Evolutionary conservation across 2,113 vertebrate species (phyloP), one percentile per base, ranked within the genome.

Genomic region (Ellobius talpinus): DNA sequence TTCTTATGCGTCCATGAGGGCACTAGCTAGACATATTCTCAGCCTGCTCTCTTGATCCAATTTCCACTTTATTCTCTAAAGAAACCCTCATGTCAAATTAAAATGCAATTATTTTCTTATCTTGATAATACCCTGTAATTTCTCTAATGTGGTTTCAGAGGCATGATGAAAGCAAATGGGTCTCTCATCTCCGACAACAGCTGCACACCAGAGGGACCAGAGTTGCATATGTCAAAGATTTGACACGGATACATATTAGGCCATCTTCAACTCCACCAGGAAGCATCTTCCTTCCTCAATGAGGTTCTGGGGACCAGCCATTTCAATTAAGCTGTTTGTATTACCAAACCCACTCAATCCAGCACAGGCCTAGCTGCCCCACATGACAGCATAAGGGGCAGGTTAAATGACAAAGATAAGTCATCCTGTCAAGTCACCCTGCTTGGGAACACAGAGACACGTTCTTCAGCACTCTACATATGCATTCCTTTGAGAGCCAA

Each of bases 101-200:
- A 97, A 97, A 96, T 90, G 94, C 95, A 97, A 97, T 97, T 97
- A 97, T 98, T 97, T 97, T 97, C 94, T 97, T 97, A 96, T 97
- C 97, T 96, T 97, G 93, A 94, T 97, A 97, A 96, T 93, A 66
- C 95, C 89, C 87, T 89, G 89, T 93, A 96, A 97, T 97, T 97
- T 97, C 91, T 97, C 94, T 93, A 96, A 89, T 90, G 87, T 70
- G 87, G 63, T 97, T 96, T 96, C 96, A 96, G 84, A 97, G 91
- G 95, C 95, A 87, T 90, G 73, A 96, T 98, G 94, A 97, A 97
- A 96, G 94, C 87, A 87, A 97, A 97, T 90, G 95, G 94, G 78
- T 88, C 91, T 65, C 87, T 52, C 52, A 21, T 91, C 94, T 94
- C 91, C 87, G 84, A 81, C 92, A 96, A 90, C 89, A 96, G 91